Evolutionary conservation across 2,113 vertebrate genomes (phyloP).

Genomic region (Bolborhynchus lineola): DNA sequence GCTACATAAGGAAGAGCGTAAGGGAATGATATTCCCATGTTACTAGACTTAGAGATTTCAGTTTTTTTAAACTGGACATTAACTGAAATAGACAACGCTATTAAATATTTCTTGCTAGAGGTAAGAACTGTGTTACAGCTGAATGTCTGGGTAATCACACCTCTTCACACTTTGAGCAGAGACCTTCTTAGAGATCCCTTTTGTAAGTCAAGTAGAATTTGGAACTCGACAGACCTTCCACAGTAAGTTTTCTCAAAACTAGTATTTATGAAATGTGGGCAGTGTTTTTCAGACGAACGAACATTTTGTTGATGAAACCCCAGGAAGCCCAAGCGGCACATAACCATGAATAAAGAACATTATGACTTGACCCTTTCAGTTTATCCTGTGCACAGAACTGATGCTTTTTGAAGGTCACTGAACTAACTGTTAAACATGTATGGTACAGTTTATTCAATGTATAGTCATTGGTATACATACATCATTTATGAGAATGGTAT

Average conservation of each 20-base stretch:
- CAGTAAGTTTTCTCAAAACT: background rate
- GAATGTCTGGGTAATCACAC: background rate
- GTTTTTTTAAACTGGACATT: background rate
- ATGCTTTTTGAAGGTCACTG: background rate
- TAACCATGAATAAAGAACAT: background rate
- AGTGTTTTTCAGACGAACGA: fast-evolving
- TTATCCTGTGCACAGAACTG: background rate
- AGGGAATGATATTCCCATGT: background rate
- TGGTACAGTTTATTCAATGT: background rate
- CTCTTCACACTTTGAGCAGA: background rate
- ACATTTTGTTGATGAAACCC: background rate
- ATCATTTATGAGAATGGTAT: background rate
- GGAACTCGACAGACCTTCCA: background rate
- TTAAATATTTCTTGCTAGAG: background rate
- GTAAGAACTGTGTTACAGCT: background rate
- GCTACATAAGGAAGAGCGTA: background rate
- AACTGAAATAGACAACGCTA: background rate
- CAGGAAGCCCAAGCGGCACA: background rate
- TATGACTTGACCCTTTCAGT: background rate
- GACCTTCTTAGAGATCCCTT: background rate
- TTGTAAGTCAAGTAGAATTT: background rate
- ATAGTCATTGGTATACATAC: background rate
- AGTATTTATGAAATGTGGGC: background rate
- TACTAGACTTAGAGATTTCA: background rate
- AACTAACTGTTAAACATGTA: background rate